phyloP scores from a whole-genome alignment of 2,888 invertebrate species.

The Cataglyphis cursor region DNA sequence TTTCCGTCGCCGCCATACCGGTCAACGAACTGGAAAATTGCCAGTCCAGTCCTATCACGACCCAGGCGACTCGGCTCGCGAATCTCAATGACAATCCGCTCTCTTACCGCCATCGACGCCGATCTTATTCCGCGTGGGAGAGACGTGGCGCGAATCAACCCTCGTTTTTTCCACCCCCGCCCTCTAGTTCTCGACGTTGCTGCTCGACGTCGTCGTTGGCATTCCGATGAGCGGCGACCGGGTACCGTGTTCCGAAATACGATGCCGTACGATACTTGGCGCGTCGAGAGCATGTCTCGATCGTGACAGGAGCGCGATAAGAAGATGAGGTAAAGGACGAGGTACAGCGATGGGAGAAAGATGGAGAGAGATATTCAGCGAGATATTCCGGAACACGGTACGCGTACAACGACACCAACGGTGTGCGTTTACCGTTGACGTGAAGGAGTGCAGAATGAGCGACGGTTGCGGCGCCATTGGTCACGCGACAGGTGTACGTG shows the following conservation, averaged over 20 bases:
- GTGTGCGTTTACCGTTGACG: slow-evolving; percentile 88
- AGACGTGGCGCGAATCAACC: slow-evolving; percentile 48
- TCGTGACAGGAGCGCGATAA: slow-evolving; percentile 3
- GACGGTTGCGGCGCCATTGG: slow-evolving; percentile 89
- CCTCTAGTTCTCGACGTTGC: background rate
- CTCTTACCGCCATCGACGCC: background rate
- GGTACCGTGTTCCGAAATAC: slow-evolving; percentile 45
- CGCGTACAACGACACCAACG: slow-evolving; percentile 79
- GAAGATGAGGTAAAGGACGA: background rate
- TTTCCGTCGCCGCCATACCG: slow-evolving; percentile 59
- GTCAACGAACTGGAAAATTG: slow-evolving; percentile 71
- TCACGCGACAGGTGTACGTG: slow-evolving; percentile 89
- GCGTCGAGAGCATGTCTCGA: slow-evolving; percentile 19
- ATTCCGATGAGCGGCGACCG: slow-evolving; percentile 45
- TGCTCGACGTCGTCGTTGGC: slow-evolving; percentile 34
- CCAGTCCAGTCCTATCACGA: slow-evolving; percentile 66
- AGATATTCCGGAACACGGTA: slow-evolving; percentile 40
- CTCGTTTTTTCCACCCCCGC: background rate
- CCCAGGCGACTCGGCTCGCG: slow-evolving; percentile 10
- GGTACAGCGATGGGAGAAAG: background rate
- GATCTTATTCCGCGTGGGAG: slow-evolving; percentile 42
- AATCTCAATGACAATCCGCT: slow-evolving; percentile 54
- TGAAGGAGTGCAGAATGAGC: slow-evolving; percentile 89
- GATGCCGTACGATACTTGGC: slow-evolving; percentile 20
- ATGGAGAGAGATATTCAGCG: background rate